Evolutionary conservation across 2,888 invertebrate genomes (phyloP), one percentile per base, ranked within the genome.

Genomic region (Volucella inflata): DNA sequence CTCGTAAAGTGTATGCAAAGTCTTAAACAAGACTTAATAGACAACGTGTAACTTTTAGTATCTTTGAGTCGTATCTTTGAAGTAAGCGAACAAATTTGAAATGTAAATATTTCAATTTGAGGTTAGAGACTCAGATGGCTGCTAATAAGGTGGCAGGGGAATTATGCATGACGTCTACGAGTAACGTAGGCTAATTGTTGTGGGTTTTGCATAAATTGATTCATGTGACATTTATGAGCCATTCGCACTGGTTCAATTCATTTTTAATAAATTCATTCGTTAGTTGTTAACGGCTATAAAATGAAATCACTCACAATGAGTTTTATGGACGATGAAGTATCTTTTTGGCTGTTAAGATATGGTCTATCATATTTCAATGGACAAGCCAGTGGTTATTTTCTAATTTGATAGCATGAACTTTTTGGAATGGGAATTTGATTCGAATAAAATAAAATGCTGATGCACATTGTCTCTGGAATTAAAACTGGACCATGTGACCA

Each of bases 171-270:
- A 9, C 8, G 17, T 16, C 8, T 16, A 16, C 40, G 12, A 10
- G 2, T 12, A 17, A 21, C 21, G 21, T 21, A 2, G 21, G 55
- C 14, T 60, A 44, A 62, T 72, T 72, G 62, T 53, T 62, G 72
- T 72, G 72, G 72, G 72, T 21, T 44, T 72, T 62, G 8, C 14
- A 21, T 16, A 14, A 17, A 46, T 44, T 72, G 62, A 72, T 72
- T 46, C 36, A 44, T 62, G 44, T 44, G 72, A 62, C 72, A n/a
- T 60, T 62, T 62, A 72, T 72, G 62, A 44, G 53, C 30, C 62
- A 53, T 62, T 72, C 14, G n/a, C 21, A 42, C 16, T 44, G 62
- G 44, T 36, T 72, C 36, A 44, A 72, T 72, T 60, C 14, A 38
- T 53, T 53, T 40, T 38, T n/a, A 30, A 16, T 50, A 50, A 16